Conservation (phyloP, 2,888 invertebrate species). For the Perizoma affinitatum region DNA sequence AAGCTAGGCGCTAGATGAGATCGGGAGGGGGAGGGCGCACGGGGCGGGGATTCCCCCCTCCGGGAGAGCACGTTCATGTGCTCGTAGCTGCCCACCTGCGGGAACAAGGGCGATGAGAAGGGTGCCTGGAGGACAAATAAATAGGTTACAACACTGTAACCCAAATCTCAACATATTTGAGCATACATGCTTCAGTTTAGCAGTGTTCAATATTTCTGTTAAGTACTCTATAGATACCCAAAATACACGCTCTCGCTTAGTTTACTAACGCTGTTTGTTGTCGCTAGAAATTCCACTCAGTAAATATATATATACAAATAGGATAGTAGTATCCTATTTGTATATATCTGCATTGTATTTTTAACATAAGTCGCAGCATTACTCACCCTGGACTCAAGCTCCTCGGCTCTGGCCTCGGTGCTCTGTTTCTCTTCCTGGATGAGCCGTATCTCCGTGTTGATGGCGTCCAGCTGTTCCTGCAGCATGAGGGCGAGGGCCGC, state of each 20-base stretch:
- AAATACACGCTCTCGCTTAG: no score
- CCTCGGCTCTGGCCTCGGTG: conserved; percentile 98
- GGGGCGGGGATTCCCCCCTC: conserved; percentile 91
- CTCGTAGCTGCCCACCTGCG: conserved; percentile 94
- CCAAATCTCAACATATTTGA: not conserved
- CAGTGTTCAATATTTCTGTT: no score
- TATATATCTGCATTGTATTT: no score
- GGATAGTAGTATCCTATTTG: no score
- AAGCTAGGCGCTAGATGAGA: conserved; percentile 80
- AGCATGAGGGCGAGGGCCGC: conserved; percentile 99
- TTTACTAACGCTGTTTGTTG: no score
- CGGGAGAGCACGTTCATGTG: conserved; percentile 94
- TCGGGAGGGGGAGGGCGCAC: conserved; percentile 93
- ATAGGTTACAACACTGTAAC: conserved; percentile 13
- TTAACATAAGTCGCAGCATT: not conserved
- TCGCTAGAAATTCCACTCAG: no score
- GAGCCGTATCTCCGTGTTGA: conserved; percentile 98
- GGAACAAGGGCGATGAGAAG: conserved; percentile 32
- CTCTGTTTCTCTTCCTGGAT: conserved; percentile 98
- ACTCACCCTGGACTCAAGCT: conserved; percentile 93
- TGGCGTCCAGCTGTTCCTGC: conserved; percentile 99
- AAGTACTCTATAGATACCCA: no score
- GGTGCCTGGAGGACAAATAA: conserved; percentile 24
- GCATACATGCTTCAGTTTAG: no score
- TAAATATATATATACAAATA: no score